Evolutionary conservation across 2,113 vertebrate genomes (phyloP).

Genomic region (Archocentrus centrarchus): DNA sequence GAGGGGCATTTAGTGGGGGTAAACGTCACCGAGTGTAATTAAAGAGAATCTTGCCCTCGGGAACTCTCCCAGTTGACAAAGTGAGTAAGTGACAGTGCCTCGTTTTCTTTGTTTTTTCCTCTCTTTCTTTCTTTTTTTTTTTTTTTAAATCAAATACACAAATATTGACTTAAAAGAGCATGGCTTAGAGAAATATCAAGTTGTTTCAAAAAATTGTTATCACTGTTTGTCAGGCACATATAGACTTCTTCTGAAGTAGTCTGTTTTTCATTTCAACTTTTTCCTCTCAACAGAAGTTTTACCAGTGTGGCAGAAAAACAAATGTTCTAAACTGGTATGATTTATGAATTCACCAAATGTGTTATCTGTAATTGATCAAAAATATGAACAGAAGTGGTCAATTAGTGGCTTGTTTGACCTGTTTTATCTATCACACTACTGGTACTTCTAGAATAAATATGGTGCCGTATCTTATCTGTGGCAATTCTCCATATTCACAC

Average conservation of each 20-base stretch:
- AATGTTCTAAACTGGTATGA: slow-evolving; percentile 14
- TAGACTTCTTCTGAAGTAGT: slow-evolving; percentile 49
- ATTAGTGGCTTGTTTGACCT: slow-evolving; percentile 52
- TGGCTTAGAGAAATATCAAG: slow-evolving; percentile 69
- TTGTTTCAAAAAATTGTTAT: slow-evolving; percentile 69
- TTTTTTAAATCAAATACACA: slow-evolving; percentile 52
- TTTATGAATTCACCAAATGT: slow-evolving; percentile 43
- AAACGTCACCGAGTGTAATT: slow-evolving; percentile 68
- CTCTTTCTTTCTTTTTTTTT: not conserved
- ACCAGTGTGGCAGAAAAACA: not conserved
- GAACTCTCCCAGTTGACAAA: slow-evolving; percentile 51
- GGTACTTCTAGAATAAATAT: slow-evolving; percentile 51
- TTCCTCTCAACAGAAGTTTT: slow-evolving; percentile 11
- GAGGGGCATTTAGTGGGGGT: slow-evolving; percentile 37
- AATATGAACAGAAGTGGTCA: slow-evolving; percentile 49
- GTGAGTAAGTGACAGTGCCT: slow-evolving; percentile 64
- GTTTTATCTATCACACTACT: slow-evolving; percentile 42
- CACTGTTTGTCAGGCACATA: slow-evolving; percentile 66
- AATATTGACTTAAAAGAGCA: slow-evolving; percentile 65
- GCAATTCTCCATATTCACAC: slow-evolving; percentile 57
- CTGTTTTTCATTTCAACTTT: slow-evolving; percentile 36
- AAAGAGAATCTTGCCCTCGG: slow-evolving; percentile 64
- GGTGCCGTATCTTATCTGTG: slow-evolving; percentile 48
- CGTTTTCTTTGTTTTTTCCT: slow-evolving; percentile 31
- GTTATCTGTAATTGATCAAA: slow-evolving; percentile 63